phyloP scores from a whole-genome alignment of 1,140 invertebrate genomes.

The Caenorhabditis remanei region DNA sequence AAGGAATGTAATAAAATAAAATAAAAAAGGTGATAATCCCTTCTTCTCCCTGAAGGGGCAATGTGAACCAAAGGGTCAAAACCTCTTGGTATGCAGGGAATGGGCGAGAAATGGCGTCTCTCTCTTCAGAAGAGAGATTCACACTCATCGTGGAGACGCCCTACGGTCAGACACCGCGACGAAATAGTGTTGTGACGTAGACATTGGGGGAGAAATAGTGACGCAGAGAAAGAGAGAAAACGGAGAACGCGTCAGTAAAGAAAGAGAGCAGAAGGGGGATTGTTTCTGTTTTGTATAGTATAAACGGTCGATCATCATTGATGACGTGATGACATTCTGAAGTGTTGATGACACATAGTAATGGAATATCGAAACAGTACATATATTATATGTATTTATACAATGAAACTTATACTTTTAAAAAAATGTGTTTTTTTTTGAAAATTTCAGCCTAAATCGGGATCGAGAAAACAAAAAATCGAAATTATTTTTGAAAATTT shows the following conservation, averaged over 20 bases:
- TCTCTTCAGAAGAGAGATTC: background rate
- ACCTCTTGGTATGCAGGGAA: conserved; percentile 7
- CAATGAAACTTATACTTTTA: too few relatives aligned
- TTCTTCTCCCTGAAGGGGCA: background rate
- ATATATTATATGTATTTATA: too few relatives aligned
- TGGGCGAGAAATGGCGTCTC: conserved; percentile 18
- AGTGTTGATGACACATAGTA: background rate
- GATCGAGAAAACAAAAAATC: background rate
- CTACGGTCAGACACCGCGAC: background rate
- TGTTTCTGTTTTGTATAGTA: background rate
- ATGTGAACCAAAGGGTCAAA: background rate
- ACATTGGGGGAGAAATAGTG: background rate
- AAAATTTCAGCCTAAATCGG: background rate
- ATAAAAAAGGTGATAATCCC: too few relatives aligned
- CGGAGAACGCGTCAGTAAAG: background rate
- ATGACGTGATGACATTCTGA: background rate
- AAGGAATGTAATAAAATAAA: too few relatives aligned
- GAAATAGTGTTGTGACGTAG: conserved; percentile 41
- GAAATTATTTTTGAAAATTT: background rate
- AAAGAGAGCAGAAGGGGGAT: too few relatives aligned
- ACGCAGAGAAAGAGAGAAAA: background rate
- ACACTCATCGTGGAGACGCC: conserved; percentile 10
- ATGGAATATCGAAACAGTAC: too few relatives aligned
- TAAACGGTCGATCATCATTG: background rate
- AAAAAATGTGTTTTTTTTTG: too few relatives aligned